Evolutionary conservation across 2,797 vertebrate genomes (phyloP).

Genomic region (Threskiornis aethiopicus): DNA sequence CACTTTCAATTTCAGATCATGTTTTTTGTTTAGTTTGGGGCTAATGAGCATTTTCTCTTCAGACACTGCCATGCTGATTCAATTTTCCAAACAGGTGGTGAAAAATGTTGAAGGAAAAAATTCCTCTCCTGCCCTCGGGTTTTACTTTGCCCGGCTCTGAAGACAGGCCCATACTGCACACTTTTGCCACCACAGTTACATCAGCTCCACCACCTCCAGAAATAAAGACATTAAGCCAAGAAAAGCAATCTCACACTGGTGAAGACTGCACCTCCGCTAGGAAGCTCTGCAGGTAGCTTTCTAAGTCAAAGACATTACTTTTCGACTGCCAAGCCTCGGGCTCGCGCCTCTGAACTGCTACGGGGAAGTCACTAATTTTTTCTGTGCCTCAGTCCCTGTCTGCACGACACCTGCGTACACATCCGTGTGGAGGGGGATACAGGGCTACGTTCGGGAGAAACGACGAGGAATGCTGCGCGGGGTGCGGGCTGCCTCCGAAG

Average conservation of each 20-base stretch:
- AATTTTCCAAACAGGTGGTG: background rate
- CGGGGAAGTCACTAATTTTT: background rate
- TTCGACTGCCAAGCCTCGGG: no score
- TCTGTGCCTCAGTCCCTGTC: background rate
- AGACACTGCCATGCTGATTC: background rate
- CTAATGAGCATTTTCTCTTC: background rate
- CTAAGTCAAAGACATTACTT: background rate
- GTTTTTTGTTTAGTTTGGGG: background rate
- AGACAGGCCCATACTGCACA: background rate
- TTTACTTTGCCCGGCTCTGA: background rate
- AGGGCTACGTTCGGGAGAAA: background rate
- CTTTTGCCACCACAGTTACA: background rate
- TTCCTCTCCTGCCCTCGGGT: background rate
- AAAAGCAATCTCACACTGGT: background rate
- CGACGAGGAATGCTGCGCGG: accelerated
- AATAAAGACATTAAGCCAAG: background rate
- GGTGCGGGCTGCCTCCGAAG: background rate
- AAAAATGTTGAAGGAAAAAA: background rate
- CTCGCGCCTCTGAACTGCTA: background rate
- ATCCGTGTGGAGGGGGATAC: background rate
- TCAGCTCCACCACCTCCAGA: constrained; percentile 15
- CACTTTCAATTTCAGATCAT: background rate
- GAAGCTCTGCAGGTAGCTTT: background rate
- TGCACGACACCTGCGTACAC: background rate
- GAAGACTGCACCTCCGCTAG: background rate